phyloP scores from a whole-genome alignment of 2,113 vertebrate genomes.

The Dicaeum eximium region DNA sequence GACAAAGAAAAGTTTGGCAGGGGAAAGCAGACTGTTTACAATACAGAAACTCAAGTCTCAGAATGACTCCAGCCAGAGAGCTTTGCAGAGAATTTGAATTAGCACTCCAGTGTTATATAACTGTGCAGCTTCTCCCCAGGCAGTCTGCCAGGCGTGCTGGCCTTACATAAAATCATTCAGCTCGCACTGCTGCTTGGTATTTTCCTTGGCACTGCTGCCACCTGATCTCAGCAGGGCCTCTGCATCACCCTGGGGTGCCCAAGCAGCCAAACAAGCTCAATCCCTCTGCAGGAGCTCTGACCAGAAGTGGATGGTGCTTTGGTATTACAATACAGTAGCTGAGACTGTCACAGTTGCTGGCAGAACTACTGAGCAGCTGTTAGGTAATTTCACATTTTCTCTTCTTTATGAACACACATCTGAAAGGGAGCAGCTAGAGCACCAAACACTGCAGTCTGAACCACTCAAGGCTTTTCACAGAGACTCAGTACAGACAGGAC shows the following conservation, averaged over 20 bases:
- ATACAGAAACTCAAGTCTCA: constrained; percentile 37
- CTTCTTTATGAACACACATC: neutral
- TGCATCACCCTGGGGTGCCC: neutral
- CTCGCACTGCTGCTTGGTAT: neutral
- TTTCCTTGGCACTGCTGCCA: constrained; percentile 41
- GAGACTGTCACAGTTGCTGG: neutral
- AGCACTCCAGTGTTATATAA: constrained; percentile 50
- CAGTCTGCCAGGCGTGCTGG: constrained; percentile 25
- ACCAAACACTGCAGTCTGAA: neutral
- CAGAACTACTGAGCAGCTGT: neutral
- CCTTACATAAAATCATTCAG: constrained; percentile 61
- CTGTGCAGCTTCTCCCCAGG: constrained; percentile 51
- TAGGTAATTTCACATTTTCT: neutral
- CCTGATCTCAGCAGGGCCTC: constrained; percentile 33
- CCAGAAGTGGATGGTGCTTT: neutral
- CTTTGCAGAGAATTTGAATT: constrained; percentile 53
- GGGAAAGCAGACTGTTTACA: constrained; percentile 44
- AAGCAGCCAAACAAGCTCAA: neutral
- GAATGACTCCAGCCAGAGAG: constrained; percentile 31
- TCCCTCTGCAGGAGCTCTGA: neutral
- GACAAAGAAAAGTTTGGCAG: constrained; percentile 41
- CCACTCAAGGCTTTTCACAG: neutral
- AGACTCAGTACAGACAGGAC: neutral
- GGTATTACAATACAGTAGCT: neutral
- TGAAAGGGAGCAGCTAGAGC: neutral